Percentiles rank a stretch among this genome's conserved stretches.
These are phyloP conservation scores for Hypsopygia costalis DNA, from an alignment of 2,888 invertebrate species.

Conservation along the genomic window DNA sequence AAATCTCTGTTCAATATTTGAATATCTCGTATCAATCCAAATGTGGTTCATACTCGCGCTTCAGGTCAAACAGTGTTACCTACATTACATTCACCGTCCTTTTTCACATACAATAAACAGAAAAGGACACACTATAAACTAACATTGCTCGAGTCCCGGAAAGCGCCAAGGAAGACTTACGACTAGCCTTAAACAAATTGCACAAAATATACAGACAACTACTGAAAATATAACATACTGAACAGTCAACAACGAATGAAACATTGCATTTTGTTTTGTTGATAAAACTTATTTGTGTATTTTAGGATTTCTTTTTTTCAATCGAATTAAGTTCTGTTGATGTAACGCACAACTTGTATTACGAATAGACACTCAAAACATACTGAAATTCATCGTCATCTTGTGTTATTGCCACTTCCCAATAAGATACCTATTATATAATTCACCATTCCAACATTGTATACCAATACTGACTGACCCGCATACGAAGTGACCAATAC, in stretches of 20 bases:
- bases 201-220: conserved; percentile 52
- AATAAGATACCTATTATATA: too few species aligned
- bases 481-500: too few species aligned
- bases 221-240: conserved; percentile 28
- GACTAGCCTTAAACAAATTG: conserved; percentile 28
- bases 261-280: background rate
- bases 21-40: too few species aligned
- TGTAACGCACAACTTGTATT: too few species aligned
- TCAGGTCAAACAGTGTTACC: background rate
- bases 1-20: too few species aligned
- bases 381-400: too few species aligned
- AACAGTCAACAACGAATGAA: conserved; percentile 4
- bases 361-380: too few species aligned
- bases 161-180: conserved; percentile 29
- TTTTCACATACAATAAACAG: background rate
- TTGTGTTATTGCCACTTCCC: too few species aligned
- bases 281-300: background rate
- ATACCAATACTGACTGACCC: too few species aligned
- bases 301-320: too few species aligned
- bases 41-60: background rate
- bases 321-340: too few species aligned
- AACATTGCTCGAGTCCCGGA: conserved; percentile 6
- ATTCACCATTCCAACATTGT: too few species aligned
- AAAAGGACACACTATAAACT: conserved; percentile 5
- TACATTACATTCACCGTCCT: background rate